Base-by-base conservation (phyloP, 2,888 invertebrate species). In the Pachymerium ferrugineum region DNA sequence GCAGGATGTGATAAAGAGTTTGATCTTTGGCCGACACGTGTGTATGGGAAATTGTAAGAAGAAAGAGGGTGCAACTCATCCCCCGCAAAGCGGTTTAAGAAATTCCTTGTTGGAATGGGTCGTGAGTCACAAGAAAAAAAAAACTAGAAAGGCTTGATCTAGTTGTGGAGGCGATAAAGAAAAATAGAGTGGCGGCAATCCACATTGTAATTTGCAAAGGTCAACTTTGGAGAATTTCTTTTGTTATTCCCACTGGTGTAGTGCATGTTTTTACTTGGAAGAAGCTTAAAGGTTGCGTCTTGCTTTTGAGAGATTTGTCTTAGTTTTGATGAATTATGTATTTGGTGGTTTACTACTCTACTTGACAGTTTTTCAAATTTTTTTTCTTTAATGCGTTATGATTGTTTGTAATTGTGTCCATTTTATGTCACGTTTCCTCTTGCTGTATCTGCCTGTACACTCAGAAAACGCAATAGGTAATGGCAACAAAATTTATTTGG, bases 21-120 rank as follows among this genome's bases (percentile, higher is more conserved):
- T 62, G 62, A 62, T 62, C 62, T 62, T 62, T 62, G 62, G 62
- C 62, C 25, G 25, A 25, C 62, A 54, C 47, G 19, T 54, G 47
- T 22, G 19, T 22, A 19, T 54, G 10, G 47, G 47, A 54, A 54
- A n/a, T n/a, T 54, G 47, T 5, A 54, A 22, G 47, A 54, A 54
- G 47, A 47, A 3, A 1, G 47, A 47, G 47, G 54, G 8, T 38
- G 12, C 16, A 38, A 38, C 54, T 62, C 62, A 6, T 62, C 62
- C 62, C 62, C 62, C 62, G 62, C 62, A 62, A 14, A 28, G 62
- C 62, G 47, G 47, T n/a, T n/a, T n/a, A n/a, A n/a, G 47, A 19
- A 62, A 25, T 62, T 22, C 62, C 25, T 62, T 22, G 62, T 28
- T 28, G 12, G 25, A n/a, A 22, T 22, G 25, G 25, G 28, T 10